phyloP scores from a whole-genome alignment of 2,113 vertebrate species.

The Spheniscus mendiculus region DNA sequence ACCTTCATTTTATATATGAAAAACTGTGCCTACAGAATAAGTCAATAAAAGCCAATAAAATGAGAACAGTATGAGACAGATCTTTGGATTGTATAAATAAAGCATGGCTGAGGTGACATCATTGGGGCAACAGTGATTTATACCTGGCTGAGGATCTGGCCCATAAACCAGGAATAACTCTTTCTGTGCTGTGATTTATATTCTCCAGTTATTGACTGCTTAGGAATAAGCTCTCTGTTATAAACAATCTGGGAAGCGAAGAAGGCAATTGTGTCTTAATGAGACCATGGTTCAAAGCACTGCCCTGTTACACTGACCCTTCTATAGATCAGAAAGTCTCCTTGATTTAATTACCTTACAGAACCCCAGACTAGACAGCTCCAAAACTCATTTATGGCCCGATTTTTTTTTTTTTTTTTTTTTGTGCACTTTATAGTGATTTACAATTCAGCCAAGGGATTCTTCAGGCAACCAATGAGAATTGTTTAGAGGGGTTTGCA shows the following conservation, averaged over 20 bases:
- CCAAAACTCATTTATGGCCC: constrained; percentile 27
- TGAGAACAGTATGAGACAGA: neutral
- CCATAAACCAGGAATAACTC: constrained; percentile 6
- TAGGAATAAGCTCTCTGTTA: neutral
- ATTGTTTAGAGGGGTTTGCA: neutral
- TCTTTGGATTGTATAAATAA: neutral
- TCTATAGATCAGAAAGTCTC: constrained; percentile 10
- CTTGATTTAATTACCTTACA: constrained; percentile 38
- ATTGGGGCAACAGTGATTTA: neutral
- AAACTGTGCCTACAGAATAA: neutral
- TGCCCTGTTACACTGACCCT: constrained; percentile 48
- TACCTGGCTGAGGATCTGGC: constrained; percentile 18
- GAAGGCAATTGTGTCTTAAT: neutral
- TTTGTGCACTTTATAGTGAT: neutral
- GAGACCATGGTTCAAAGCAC: constrained; percentile 27
- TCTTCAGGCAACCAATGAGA: neutral
- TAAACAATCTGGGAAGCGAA: neutral
- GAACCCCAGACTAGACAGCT: constrained; percentile 38
- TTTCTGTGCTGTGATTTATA: constrained; percentile 25
- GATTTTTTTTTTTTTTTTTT: neutral
- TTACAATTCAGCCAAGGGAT: neutral
- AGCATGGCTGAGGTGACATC: constrained; percentile 6
- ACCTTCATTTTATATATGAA: neutral
- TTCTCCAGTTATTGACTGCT: constrained; percentile 30
- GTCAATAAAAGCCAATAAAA: neutral